Evolutionary conservation across 2,113 vertebrate genomes (phyloP), one percentile per base, ranked within the genome.

Genomic region (Xiphias gladius): DNA sequence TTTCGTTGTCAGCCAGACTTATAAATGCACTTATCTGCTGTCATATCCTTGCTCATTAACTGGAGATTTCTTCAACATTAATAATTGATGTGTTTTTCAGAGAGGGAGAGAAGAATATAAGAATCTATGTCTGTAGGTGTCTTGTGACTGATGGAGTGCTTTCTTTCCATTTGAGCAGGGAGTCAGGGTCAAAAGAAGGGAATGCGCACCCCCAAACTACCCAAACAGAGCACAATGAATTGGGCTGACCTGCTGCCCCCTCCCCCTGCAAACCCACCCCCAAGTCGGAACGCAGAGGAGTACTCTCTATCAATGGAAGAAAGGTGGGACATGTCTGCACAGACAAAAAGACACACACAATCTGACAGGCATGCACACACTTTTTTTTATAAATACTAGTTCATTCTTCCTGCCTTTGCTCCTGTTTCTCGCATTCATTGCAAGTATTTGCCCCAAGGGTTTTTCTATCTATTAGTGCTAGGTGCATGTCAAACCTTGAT

Each of bases 161-260:
- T 80, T 55, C 46, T 37, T 71, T 54, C 19, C 22, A 0, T 81
- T 52, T 65, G 73, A 90, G 64, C 91, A 99, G 98, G 98, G 83
- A 99, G 98, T 92, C 98, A 99, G 95, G 97, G 98, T 86, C 98
- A 99, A 81, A 99, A 99, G 91, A 99, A 99, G 88, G 96, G 96
- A 67, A 94, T 96, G 43, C 95, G 98, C 4, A 97, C 96, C 59
- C 97, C 97, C 46, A 99, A 98, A 95, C 94, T 96, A 74, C 95
- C 97, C 41, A 99, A 99, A 89, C 98, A 98, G 91, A 96, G 95
- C 62, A 96, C 97, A 79, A 98, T 99, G 97, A 99, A 98, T 91
- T 99, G 98, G 98, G 95, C 97, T 57, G 98, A 99, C 86, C 95
- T 99, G 54, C 95, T 99, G 77, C 98, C 98, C 62, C 98, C 98